Base-by-base conservation (phyloP, 2,888 invertebrate species). In the Bombyx huttoni region DNA sequence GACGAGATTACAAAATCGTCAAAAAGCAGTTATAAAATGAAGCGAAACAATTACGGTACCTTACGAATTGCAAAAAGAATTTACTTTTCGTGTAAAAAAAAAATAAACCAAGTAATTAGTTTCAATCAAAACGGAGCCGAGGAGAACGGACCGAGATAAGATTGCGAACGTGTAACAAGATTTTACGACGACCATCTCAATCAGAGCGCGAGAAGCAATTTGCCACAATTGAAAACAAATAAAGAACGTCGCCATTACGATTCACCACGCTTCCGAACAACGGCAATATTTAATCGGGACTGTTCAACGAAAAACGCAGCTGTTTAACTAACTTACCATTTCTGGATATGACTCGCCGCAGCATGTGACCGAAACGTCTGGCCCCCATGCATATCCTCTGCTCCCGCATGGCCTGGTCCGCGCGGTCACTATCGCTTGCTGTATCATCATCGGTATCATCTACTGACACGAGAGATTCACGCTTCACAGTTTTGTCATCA, bases 301-400 rank as follows among this genome's bases (percentile, higher is more conserved):
- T 40, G 40, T 45, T 50, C 45, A 33, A 45, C 33, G 33, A 34
- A 8, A 14, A 50, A 50, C 24, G 24, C 12, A 45, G 49, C 46
- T 33, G 45, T 50, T 10, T 8, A 14, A 40, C 0, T 34, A 54
- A 67, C 88, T 85, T 65, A 88, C 88, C 88, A 64, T 86, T 87
- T 75, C 86, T 77, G 63, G 88, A 88, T 60, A 88, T 81, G 54
- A 88, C 88, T 56, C 88, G 70, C 53, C 87, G 69, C 51, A 88
- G 70, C 68, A 88, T 56, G 56, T 88, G 85, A 3, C 88, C 86
- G 56, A 88, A 73, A 35, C 88, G 77, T 1, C 85, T 67, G 9
- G 88, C 88, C n/a, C 88, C 88, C 74, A 87, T 67, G 54, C 88
- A 88, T 61, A 81, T 83, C 60, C 78, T 75, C 67, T 87, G 84